phyloP scores from a whole-genome alignment of 2,113 vertebrate genomes.

The Grammomys dolichurus region DNA sequence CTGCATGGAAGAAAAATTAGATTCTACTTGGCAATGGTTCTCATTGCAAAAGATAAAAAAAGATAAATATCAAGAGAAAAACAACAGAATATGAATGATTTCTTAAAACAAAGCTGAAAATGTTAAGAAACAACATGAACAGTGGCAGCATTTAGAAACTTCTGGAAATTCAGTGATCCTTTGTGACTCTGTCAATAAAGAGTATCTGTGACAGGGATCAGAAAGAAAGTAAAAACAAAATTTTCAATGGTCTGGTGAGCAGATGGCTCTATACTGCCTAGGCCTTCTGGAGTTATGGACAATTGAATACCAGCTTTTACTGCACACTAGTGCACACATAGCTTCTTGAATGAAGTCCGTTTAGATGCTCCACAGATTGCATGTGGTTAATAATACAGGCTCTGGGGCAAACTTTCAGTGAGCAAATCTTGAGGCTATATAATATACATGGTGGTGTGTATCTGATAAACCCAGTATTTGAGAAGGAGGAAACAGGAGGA shows the following conservation, averaged over 20 bases:
- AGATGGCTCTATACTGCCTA: conserved; percentile 1
- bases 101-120: conserved; percentile 59
- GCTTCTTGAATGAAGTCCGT: neutral
- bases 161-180: conserved; percentile 21
- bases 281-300: conserved; percentile 24
- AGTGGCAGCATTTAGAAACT: conserved; percentile 32
- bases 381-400: conserved; percentile 2
- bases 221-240: conserved; percentile 40
- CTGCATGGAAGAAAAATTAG: conserved; percentile 46
- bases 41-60: conserved; percentile 57
- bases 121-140: conserved; percentile 22
- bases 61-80: conserved; percentile 52
- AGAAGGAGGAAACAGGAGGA: neutral
- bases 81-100: conserved; percentile 49
- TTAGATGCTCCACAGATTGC: neutral
- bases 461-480: neutral
- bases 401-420: conserved; percentile 19
- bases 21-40: conserved; percentile 51
- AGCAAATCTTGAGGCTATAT: conserved; percentile 17
- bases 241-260: conserved; percentile 8
- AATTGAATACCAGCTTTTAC: conserved; percentile 15
- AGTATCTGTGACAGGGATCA: conserved; percentile 1
- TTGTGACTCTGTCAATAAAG: conserved; percentile 26
- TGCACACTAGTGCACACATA: neutral
- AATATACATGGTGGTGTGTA: too few relatives aligned